These are phyloP conservation scores for Plotosus lineatus DNA, from an alignment of 2,113 vertebrate species.

Conservation along the genomic window DNA sequence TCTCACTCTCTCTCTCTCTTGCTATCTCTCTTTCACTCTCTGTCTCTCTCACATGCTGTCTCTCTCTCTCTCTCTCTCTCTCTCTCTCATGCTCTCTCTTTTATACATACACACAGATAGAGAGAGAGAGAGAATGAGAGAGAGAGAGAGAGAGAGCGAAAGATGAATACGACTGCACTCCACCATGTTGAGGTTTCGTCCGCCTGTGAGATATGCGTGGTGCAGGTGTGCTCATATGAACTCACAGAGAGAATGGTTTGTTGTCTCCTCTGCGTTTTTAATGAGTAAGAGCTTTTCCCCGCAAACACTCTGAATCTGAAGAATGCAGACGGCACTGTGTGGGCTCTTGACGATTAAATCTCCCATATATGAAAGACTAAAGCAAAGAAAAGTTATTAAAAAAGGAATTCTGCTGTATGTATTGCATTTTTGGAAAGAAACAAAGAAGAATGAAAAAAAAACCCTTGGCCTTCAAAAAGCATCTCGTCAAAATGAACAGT, in stretches of 20 bases:
- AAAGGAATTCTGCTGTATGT: not conserved
- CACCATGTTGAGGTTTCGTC: constrained; percentile 51
- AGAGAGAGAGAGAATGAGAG: no score
- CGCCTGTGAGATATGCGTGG: constrained; percentile 64
- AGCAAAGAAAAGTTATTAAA: not conserved
- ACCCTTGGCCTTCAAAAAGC: not conserved
- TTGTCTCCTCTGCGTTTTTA: constrained; percentile 53
- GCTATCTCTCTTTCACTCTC: no score
- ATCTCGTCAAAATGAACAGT: not conserved
- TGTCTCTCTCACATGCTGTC: no score
- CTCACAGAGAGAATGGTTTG: constrained; percentile 37
- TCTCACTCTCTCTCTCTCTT: no score
- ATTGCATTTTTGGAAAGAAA: not conserved
- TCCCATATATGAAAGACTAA: not conserved
- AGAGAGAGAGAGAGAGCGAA: no score
- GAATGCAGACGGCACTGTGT: constrained; percentile 31
- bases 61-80: not conserved
- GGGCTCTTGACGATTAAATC: constrained; percentile 6
- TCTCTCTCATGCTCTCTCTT: no score
- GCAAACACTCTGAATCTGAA: constrained; percentile 20
- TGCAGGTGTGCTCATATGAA: constrained; percentile 65
- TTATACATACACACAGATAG: constrained; percentile 7
- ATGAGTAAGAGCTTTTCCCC: constrained; percentile 21
- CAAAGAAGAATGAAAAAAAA: not conserved
- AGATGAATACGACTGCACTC: constrained; percentile 6